Base-by-base conservation (phyloP, 1,140 invertebrate species). In the Drosophila sp. region DNA sequence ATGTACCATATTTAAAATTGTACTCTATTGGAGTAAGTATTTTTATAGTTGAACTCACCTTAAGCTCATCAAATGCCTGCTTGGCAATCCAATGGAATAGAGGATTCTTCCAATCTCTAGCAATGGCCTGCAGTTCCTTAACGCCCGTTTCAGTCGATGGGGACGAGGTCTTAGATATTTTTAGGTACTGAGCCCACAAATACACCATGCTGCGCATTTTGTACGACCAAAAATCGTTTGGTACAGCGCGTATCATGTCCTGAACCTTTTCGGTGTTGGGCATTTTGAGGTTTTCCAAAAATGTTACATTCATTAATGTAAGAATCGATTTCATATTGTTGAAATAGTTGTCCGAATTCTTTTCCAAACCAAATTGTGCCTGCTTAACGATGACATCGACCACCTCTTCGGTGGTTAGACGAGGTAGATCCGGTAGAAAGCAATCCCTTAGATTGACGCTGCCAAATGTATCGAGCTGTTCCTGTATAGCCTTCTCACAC, bases 11-110 rank as follows among this genome's bases (percentile, higher is more conserved):
- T n/a, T n/a, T n/a, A n/a, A n/a, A n/a, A n/a, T n/a, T n/a, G n/a
- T n/a, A n/a, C n/a, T n/a, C n/a, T n/a, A n/a, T n/a, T n/a, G n/a
- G n/a, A n/a, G n/a, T n/a, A n/a, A n/a, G n/a, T n/a, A n/a, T n/a
- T n/a, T n/a, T n/a, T n/a, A n/a, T n/a, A n/a, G n/a, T 46, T 51
- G 21, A 58, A 53, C 70, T 32, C 16, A 89, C 82, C 65, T 83
- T 63, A 2, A 87, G 46, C 32, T 87, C 82, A 0, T 79, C 72
- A 14, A 72, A 73, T 6, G 82, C 82, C 83, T 89, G 80, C 64
- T 83, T 87, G 62, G 83, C 76, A 14, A 83, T 38, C 84, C 84
- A 87, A 46, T 87, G 82, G 64, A 87, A 87, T 11, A 65, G 21
- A 0, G 82, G 78, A 48, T 71, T 79, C 51, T 87, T 82, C 67